Percentiles rank a stretch among this genome's conserved stretches.
Evolutionary conservation across 2,888 invertebrate genomes (phyloP).

Genomic region (Cheilosia variabilis): DNA sequence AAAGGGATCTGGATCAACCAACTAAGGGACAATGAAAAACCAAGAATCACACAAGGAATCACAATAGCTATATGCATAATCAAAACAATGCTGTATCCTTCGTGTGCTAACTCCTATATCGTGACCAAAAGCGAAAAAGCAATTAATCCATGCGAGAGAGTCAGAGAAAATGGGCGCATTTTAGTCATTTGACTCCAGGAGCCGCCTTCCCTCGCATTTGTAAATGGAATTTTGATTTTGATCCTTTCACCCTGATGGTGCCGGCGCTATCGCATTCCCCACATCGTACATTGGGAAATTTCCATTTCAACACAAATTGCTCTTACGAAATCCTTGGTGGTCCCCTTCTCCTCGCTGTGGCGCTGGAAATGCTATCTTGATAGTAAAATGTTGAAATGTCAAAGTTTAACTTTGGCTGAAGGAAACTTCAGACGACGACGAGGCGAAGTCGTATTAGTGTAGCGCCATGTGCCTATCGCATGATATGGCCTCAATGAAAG

Average conservation of each 20-base stretch:
- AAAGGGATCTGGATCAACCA: no score
- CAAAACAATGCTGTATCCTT: conserved; percentile 7
- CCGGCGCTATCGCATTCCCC: conserved; percentile 2
- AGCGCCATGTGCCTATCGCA: neutral
- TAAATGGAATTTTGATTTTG: conserved; percentile 57
- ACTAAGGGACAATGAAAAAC: conserved; percentile 3
- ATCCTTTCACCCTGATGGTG: conserved; percentile 6
- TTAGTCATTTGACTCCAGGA: conserved; percentile 14
- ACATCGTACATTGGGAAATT: conserved; percentile 27
- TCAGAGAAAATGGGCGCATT: conserved; percentile 17
- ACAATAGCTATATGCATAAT: neutral
- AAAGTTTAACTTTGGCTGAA: conserved; percentile 36
- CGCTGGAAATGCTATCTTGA: conserved; percentile 2
- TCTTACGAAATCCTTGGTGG: conserved; percentile 19
- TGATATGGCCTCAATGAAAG: conserved; percentile 11
- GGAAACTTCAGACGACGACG: conserved; percentile 6
- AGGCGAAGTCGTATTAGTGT: conserved; percentile 34
- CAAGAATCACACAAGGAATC: neutral
- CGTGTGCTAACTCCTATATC: conserved; percentile 1
- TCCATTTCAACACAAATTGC: conserved; percentile 54
- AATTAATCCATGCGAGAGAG: conserved; percentile 32
- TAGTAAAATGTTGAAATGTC: conserved; percentile 52
- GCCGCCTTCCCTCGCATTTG: conserved; percentile 18
- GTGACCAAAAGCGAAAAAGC: conserved; percentile 34
- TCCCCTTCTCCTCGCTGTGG: neutral